Evolutionary conservation across 2,888 invertebrate species (phyloP), one percentile per base, ranked within the genome.

Genomic region (Gastracanthus pulcherrimus): DNA sequence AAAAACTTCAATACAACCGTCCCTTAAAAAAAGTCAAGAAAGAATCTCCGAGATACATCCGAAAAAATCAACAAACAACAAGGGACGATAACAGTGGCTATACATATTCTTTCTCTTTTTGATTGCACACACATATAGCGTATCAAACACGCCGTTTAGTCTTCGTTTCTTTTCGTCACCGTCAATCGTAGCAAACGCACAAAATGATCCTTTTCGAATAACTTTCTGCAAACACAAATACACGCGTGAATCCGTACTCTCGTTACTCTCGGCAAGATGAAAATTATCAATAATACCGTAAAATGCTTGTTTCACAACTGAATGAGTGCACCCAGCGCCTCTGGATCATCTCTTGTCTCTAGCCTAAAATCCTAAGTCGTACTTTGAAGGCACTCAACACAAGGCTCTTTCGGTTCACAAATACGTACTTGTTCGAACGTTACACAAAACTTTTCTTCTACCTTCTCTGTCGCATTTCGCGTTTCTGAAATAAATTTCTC

Each of bases 321-420:
- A 86, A 89, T 85, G 48, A 19, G 55, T 45, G 88, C 88, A 88
- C 91, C 89, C 91, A 91, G 90, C 91, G 91, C 91, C 91, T 91
- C 91, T 88, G 82, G 19, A 48, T 79, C 11, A 55, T 26, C n/a
- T 13, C 11, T 55, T 23, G 51, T 62, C 81, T 85, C 87, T 89
- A 90, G 87, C 87, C 90, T 91, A 91, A 90, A 89, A 87, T 90
- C 55, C 90, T 90, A 91, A 89, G 86, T 90, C 89, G 89, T 91
- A 91, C 87, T 90, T 55, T 90, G 87, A 91, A 91, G 91, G 91
- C 91, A 91, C 91, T 91, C 91, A 90, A 91, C 89, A 89, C 90
- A 91, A 91, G 91, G 91, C 91, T 91, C 88, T 89, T 90, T 89
- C 89, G 89, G 87, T 90, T 90, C 87, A 86, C 87, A 90, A 89